Conservation (phyloP, 2,797 vertebrate species). For the Sebastes goodei region DNA sequence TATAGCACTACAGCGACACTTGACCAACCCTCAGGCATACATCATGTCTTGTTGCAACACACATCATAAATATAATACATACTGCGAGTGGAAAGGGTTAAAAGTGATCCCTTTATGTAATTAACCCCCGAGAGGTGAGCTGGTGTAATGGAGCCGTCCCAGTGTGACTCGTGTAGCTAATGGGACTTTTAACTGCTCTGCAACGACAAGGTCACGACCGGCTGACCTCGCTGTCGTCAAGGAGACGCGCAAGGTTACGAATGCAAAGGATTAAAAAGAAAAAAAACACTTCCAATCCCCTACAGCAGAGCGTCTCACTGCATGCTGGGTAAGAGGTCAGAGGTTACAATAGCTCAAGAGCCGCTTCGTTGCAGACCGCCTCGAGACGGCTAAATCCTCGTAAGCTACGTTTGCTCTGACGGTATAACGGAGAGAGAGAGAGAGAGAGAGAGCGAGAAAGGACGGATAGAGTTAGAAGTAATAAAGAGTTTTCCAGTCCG, state of each 20-base stretch:
- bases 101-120: slow-evolving; percentile 39
- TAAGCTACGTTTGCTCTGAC: neutral
- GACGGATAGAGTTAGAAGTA: slow-evolving; percentile 31
- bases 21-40: neutral
- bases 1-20: neutral
- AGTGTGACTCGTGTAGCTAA: slow-evolving; percentile 69
- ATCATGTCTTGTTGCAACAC: neutral
- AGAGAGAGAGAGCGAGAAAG: neutral
- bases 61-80: neutral
- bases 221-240: slow-evolving; percentile 38
- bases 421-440: slow-evolving; percentile 8
- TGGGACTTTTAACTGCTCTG: slow-evolving; percentile 66
- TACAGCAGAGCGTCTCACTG: neutral
- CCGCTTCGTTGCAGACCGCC: slow-evolving; percentile 12
- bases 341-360: slow-evolving; percentile 39
- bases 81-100: slow-evolving; percentile 2
- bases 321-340: slow-evolving; percentile 44
- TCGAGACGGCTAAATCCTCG: neutral
- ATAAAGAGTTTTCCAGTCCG: slow-evolving; percentile 61
- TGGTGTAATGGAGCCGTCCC: slow-evolving; percentile 66
- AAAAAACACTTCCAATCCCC: neutral
- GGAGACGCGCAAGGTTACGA: neutral
- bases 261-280: neutral
- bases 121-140: slow-evolving; percentile 54
- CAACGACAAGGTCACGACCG: slow-evolving; percentile 49